Evolutionary conservation across 2,113 vertebrate species (phyloP), one percentile per base, ranked within the genome.

Genomic region (Mugil cephalus): DNA sequence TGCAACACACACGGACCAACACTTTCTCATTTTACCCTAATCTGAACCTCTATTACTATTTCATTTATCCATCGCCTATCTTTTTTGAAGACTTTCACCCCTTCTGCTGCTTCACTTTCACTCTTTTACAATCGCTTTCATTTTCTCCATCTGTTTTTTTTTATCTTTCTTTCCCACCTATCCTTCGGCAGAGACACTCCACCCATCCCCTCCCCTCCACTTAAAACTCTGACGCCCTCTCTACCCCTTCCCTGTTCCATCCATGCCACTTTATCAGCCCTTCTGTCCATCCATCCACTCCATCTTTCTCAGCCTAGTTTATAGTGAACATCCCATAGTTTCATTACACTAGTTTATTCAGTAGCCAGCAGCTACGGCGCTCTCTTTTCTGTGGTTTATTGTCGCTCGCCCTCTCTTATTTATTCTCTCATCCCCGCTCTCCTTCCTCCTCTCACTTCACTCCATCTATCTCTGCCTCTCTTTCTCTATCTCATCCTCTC

Each of bases 311-410:
- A 47, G 63, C 30, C 40, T 77, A 59, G 66, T 88, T 89, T 88
- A 87, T 78, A 72, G 79, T 76, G 72, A 79, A 69, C 80, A 85
- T 83, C 67, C 81, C 69, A 77, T 42, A 63, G 72, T 87, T 90
- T 87, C 71, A 87, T 89, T 88, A 90, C 73, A 77, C 53, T 71
- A 58, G 77, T 88, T 85, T 89, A 89, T 88, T 86, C 60, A 79
- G 79, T 70, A 70, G 81, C 88, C 82, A 60, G 60, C 18, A 40
- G 89, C 81, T 58, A 78, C 45, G 69, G 66, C 68, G 52, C 64
- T 70, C 75, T 87, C 54, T 55, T 84, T 76, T 67, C 42, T 43
- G 58, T 83, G 67, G 50, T 91, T 91, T 90, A 90, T 80, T 77
- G 77, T 79, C 15, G 64, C 64, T 43, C 69, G 78, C 63, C 53